Conservation (phyloP, 2,888 invertebrate species). For the Nomada ferruginata region DNA sequence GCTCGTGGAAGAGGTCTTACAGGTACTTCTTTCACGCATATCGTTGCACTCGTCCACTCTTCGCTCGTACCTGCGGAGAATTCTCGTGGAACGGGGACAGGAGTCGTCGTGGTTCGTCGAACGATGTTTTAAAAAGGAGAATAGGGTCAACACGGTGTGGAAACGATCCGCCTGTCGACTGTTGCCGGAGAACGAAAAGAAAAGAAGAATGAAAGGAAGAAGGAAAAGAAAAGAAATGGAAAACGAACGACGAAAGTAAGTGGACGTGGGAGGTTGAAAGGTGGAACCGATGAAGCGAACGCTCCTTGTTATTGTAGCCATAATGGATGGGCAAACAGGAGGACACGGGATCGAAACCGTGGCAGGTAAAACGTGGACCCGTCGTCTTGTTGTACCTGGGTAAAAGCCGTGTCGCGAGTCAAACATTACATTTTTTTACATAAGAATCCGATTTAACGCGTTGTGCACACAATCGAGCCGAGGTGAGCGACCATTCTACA, state of each 20-base stretch:
- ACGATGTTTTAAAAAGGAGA: conserved; percentile 59
- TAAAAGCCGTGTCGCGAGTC: conserved; percentile 64
- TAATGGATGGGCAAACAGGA: conserved; percentile 80
- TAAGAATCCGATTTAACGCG: conserved; percentile 56
- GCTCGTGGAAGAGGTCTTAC: conserved; percentile 1
- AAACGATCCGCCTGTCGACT: conserved; percentile 58
- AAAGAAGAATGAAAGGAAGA: conserved; percentile 4
- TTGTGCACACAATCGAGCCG: conserved; percentile 10
- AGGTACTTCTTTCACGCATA: conserved; percentile 46
- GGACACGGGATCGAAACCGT: conserved; percentile 73
- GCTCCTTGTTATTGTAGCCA: conserved; percentile 80
- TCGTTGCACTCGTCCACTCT: conserved; percentile 33
- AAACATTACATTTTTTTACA: conserved; percentile 68
- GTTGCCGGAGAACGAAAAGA: conserved; percentile 62
- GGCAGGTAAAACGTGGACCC: conserved; percentile 54
- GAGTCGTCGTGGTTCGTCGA: conserved; percentile 45
- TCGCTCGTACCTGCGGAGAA: conserved; percentile 19
- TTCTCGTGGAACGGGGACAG: conserved; percentile 40
- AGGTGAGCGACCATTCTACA: conserved; percentile 24
- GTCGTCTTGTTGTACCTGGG: conserved; percentile 51
- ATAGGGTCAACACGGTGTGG: conserved; percentile 69
- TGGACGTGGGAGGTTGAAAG: conserved; percentile 54
- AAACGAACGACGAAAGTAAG: conserved; percentile 18
- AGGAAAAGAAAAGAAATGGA: neutral
- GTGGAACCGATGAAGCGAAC: conserved; percentile 64